A percentile compares a stretch with the other conserved stretches of the same genome.
phyloP scores from a whole-genome alignment of 2,888 invertebrate species.

The Cephus spinipes region DNA sequence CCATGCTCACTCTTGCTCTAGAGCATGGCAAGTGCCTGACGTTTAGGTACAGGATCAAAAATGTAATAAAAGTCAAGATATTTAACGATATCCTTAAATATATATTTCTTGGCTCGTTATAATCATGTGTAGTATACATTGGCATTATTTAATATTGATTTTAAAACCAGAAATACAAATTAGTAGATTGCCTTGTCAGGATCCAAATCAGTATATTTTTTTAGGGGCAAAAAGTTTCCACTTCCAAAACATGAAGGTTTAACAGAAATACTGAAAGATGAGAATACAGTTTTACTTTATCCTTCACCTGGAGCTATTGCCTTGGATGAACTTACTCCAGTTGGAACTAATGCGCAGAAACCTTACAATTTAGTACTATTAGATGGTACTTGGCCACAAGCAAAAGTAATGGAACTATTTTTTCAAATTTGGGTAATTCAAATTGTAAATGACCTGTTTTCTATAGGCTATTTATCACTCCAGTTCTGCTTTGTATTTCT shows the following conservation, averaged over 20 bases:
- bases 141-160: neutral
- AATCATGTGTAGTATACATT: neutral
- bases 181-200: neutral
- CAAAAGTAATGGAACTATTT: conserved; percentile 70
- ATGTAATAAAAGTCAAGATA: neutral
- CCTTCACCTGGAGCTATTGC: conserved; percentile 82
- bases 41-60: conserved; percentile 44
- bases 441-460: neutral
- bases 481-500: conserved; percentile 78
- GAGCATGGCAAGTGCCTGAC: conserved; percentile 79
- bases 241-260: conserved; percentile 74
- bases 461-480: conserved; percentile 82
- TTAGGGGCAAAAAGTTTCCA: conserved; percentile 88
- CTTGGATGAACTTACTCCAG: conserved; percentile 70
- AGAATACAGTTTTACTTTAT: conserved; percentile 83
- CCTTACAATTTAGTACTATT: conserved; percentile 85
- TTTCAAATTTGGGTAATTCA: neutral
- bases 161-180: neutral
- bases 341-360: conserved; percentile 61
- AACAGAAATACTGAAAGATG: conserved; percentile 73
- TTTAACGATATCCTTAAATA: neutral
- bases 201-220: conserved; percentile 56
- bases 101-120: neutral
- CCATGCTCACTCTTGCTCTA: conserved; percentile 86
- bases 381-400: conserved; percentile 97